These are phyloP conservation scores for Crotophaga sulcirostris DNA, from an alignment of 2,113 vertebrate species.

Conservation along the genomic window DNA sequence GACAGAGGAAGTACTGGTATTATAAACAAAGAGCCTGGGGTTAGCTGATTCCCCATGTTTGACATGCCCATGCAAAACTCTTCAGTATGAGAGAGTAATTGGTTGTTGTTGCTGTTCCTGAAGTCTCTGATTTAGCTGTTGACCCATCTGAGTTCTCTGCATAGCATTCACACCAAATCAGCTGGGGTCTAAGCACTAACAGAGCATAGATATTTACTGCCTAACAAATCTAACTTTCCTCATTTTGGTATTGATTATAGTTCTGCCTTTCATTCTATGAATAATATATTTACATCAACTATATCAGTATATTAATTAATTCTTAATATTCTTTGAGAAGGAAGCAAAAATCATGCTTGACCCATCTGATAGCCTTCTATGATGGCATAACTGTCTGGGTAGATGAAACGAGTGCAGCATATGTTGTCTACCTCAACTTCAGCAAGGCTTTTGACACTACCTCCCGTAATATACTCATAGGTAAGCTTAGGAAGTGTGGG, in stretches of 20 bases:
- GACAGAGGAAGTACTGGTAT: background rate
- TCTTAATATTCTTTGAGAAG: background rate
- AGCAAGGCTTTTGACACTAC: too few relatives aligned
- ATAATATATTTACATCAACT: background rate
- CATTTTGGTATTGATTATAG: background rate
- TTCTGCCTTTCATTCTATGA: background rate
- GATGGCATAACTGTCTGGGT: too few relatives aligned
- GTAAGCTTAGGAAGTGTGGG: too few relatives aligned
- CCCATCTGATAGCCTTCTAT: too few relatives aligned
- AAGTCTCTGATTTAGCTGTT: background rate
- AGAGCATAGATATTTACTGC: background rate
- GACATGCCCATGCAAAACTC: background rate
- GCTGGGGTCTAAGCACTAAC: background rate
- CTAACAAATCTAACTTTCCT: background rate
- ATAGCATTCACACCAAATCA: background rate
- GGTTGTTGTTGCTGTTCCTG: background rate
- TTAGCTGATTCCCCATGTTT: background rate
- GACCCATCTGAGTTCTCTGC: background rate
- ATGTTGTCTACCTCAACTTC: too few relatives aligned
- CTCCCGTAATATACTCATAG: too few relatives aligned
- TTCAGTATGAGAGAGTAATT: background rate
- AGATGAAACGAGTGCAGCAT: too few relatives aligned
- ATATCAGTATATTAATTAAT: background rate
- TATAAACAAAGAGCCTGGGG: background rate
- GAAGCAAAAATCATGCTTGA: background rate